These are phyloP conservation scores for Probaryconus sp. DNA, from an alignment of 1,140 invertebrate species.

Conservation along the genomic window DNA sequence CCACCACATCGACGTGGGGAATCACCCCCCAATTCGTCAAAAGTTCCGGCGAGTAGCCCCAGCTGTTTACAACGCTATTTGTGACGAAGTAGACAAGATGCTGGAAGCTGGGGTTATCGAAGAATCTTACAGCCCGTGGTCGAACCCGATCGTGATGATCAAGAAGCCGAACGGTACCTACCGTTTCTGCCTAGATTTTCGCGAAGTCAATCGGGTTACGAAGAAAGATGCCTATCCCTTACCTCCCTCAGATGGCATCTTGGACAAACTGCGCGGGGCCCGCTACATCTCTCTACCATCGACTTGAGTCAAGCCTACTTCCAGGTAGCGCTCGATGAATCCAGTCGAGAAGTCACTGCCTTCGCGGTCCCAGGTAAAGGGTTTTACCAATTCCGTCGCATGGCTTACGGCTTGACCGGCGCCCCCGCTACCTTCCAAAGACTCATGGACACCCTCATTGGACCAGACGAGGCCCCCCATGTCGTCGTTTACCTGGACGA, in stretches of 20 bases:
- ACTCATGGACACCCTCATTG: no score
- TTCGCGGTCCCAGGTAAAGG: not conserved
- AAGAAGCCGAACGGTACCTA: slow-evolving; percentile 53
- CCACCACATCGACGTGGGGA: not conserved
- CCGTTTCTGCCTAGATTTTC: slow-evolving; percentile 45
- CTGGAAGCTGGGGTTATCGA: slow-evolving; percentile 55
- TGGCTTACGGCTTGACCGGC: no score
- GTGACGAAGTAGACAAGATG: slow-evolving; percentile 34
- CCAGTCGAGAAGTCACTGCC: no score
- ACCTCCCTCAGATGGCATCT: no score
- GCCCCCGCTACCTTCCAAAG: no score
- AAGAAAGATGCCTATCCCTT: no score
- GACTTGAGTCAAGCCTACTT: no score
- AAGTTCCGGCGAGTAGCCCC: not conserved
- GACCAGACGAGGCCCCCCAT: no score
- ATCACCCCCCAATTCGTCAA: not conserved
- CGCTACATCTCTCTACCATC: no score
- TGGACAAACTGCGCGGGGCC: no score
- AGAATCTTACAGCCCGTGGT: slow-evolving; percentile 58
- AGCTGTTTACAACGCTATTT: not conserved
- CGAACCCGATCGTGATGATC: slow-evolving; percentile 58
- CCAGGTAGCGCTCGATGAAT: no score
- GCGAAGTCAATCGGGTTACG: slow-evolving; percentile 46
- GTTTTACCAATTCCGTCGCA: no score
- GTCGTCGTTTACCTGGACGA: not conserved